Percentiles rank a stretch among this genome's conserved stretches.
These are phyloP conservation scores for Arizona elegans DNA, from an alignment of 2,113 vertebrate species.

Conservation along the genomic window DNA sequence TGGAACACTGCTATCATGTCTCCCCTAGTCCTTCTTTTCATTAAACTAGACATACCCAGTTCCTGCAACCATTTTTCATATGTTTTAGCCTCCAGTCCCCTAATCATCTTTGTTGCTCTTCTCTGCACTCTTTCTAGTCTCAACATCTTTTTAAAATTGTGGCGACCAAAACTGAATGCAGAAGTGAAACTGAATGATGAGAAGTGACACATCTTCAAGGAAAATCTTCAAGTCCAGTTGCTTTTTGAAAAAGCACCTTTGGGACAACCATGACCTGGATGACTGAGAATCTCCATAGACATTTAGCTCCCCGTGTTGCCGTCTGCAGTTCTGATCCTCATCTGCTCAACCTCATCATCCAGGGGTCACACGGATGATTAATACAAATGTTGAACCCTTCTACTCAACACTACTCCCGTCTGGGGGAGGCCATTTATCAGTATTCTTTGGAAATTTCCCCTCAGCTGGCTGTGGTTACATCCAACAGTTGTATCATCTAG, in stretches of 20 bases:
- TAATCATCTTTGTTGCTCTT: no score
- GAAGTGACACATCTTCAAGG: neutral
- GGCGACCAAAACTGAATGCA: no score
- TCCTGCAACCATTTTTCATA: no score
- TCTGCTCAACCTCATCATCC: neutral
- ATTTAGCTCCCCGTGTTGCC: neutral
- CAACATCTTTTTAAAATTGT: no score
- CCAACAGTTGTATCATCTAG: neutral
- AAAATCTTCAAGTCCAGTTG: neutral
- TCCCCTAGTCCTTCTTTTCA: no score
- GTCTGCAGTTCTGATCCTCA: neutral
- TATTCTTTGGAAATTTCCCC: neutral
- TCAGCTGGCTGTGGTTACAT: neutral
- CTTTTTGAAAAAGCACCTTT: neutral
- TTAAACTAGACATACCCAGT: no score
- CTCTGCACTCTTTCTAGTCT: no score
- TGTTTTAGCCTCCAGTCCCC: no score
- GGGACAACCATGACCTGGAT: neutral
- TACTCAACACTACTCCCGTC: neutral
- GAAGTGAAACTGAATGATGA: neutral
- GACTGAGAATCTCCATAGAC: neutral
- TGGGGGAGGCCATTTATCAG: neutral
- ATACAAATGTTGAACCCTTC: neutral
- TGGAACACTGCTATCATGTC: no score
- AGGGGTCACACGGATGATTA: neutral